Percentiles rank a stretch among this genome's conserved stretches.
Evolutionary conservation across 2,888 invertebrate species (phyloP).

Genomic region (Eupsilia transversa): DNA sequence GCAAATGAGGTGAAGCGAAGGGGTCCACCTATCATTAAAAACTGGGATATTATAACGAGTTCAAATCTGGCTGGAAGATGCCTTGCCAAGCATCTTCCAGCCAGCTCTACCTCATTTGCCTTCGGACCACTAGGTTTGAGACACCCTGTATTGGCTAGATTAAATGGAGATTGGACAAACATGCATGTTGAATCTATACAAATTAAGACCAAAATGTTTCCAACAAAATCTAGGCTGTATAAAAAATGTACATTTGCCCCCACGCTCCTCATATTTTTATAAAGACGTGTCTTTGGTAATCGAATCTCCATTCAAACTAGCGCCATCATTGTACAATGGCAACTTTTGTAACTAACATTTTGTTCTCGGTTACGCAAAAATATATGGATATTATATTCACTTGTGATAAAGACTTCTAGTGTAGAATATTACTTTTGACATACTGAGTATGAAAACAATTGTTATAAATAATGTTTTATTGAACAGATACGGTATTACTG

Average conservation of each 20-base stretch:
- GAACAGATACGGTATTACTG: constrained; percentile 61
- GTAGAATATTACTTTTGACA: constrained; percentile 61
- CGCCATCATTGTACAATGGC: constrained; percentile 44
- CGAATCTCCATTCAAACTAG: constrained; percentile 51
- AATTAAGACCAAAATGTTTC: neutral
- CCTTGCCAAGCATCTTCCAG: too few species aligned
- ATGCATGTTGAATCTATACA: neutral
- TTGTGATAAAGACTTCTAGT: constrained; percentile 68
- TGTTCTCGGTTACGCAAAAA: constrained; percentile 40
- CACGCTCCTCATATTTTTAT: neutral
- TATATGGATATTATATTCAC: constrained; percentile 48
- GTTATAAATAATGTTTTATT: constrained; percentile 66
- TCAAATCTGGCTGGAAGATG: too few species aligned
- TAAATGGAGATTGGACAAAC: constrained; percentile 40
- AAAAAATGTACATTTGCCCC: constrained; percentile 1
- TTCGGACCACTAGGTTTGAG: too few species aligned
- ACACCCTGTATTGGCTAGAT: too few species aligned
- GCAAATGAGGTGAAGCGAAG: too few species aligned
- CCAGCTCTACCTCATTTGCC: too few species aligned
- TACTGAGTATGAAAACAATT: constrained; percentile 58
- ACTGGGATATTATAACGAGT: too few species aligned
- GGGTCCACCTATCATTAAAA: too few species aligned
- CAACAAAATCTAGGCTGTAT: constrained; percentile 8
- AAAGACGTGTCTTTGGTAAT: constrained; percentile 4
- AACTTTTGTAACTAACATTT: constrained; percentile 51